phyloP scores from a whole-genome alignment of 1,140 invertebrate species.

The Proales similis region DNA sequence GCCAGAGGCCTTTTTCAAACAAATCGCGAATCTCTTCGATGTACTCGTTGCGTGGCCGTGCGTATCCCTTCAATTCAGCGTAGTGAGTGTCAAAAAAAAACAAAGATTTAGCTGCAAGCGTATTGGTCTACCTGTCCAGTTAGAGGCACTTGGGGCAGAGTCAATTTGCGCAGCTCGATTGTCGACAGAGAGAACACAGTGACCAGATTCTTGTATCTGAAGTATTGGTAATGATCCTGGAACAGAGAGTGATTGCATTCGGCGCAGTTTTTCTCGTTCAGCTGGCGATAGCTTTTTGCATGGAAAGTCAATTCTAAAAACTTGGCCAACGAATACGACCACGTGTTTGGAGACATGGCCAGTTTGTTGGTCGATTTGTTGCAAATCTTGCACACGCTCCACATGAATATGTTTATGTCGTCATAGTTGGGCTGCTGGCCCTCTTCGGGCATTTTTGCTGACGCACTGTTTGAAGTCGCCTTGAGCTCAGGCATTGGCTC shows the following conservation, averaged over 20 bases:
- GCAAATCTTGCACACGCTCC: conserved; percentile 23
- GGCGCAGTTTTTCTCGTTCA: conserved; percentile 58
- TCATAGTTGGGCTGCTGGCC: conserved; percentile 38
- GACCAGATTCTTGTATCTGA: conserved; percentile 50
- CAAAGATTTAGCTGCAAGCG: too few species aligned
- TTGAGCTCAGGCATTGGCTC: background rate
- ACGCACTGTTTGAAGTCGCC: background rate
- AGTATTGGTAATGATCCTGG: conserved; percentile 83
- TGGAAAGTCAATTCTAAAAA: conserved; percentile 80
- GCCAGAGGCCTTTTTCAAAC: background rate
- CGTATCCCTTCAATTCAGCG: too few species aligned
- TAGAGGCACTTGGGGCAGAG: background rate
- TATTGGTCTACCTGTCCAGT: too few species aligned
- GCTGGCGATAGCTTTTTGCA: conserved; percentile 56
- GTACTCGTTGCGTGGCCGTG: conserved; percentile 11
- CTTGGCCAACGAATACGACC: conserved; percentile 79
- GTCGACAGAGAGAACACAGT: conserved; percentile 21
- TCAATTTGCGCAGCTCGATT: conserved; percentile 7
- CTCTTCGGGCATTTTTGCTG: too few species aligned
- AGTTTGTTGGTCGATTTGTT: conserved; percentile 45
- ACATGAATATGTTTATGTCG: conserved; percentile 38
- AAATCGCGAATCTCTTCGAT: conserved; percentile 2
- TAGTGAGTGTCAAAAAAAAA: too few species aligned
- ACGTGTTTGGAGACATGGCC: conserved; percentile 70
- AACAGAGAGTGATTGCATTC: conserved; percentile 77